Evolutionary conservation across 1,140 invertebrate species (phyloP), one percentile per base, ranked within the genome.

Genomic region (Helicoverpa armigera): DNA sequence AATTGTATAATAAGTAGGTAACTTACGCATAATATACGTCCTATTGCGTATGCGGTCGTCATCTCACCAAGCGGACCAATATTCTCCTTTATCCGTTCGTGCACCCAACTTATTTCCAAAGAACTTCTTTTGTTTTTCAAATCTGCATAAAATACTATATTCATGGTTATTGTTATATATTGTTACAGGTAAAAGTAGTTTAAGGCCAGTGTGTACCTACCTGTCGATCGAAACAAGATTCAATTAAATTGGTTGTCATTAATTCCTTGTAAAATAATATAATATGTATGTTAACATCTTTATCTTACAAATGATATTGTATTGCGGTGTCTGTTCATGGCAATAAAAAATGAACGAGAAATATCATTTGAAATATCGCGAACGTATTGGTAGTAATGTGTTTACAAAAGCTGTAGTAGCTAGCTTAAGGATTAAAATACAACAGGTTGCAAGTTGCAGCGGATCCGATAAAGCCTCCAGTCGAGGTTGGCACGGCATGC

Each of bases 391-490:
- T 82, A 78, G 73, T 81, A 85, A 85, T 86, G 80, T 87, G 85
- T 91, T 91, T 88, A 89, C 85, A 83, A 88, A 89, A 85, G 81
- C 70, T 85, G 78, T 84, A 83, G 86, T 87, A 85, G 86, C 85
- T 80, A 83, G 86, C 83, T 90, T 87, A 83, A 85, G 87, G 91
- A 92, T 92, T 91, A 90, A 90, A 86, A 90, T 89, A 92, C 88
- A 91, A 91, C 91, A 89, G 88, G 91, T 89, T 92, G 86, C 88
- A 89, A 84, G 86, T 86, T 91, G 88, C 88, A 91, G 85, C 76
- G 82, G 80, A 82, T 82, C 70, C 85, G 85, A 90, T 91, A 91
- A 88, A 92, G 88, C 91, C 91, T 93, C 87, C 91, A 94, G 93
- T 94, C 88, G 86, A 86, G 82, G 88, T 89, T 86, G 79, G 89